phyloP scores from a whole-genome alignment of 2,888 invertebrate species.

The Orchesellides sinensis region DNA sequence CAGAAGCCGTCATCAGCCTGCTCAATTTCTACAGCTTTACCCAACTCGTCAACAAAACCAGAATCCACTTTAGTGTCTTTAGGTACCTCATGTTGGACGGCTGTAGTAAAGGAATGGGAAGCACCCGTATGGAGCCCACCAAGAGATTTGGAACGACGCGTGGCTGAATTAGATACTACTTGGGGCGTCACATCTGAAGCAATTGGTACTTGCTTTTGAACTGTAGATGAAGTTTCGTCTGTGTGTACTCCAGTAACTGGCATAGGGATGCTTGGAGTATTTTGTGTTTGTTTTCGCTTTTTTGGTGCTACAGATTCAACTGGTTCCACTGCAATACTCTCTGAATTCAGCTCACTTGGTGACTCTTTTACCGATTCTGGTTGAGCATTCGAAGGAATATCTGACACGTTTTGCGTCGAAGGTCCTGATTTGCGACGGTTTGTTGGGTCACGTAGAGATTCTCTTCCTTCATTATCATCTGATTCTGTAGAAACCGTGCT shows the following conservation, averaged over 20 bases:
- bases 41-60: slow-evolving; percentile 64
- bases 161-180: not conserved
- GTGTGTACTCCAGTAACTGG: not conserved
- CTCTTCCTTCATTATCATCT: not conserved
- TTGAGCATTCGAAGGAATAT: slow-evolving; percentile 15
- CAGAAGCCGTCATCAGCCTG: slow-evolving; percentile 78
- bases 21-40: slow-evolving; percentile 62
- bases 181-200: not conserved
- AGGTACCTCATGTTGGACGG: slow-evolving; percentile 5
- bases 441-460: not conserved
- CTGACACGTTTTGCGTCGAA: not conserved
- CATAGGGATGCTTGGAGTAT: not conserved
- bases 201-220: not conserved
- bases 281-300: slow-evolving; percentile 32
- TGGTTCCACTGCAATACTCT: not conserved
- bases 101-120: slow-evolving; percentile 1
- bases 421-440: slow-evolving; percentile 46
- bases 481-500: not conserved
- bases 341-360: not conserved
- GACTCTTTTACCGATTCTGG: slow-evolving; percentile 14
- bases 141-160: slow-evolving; percentile 41
- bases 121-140: not conserved
- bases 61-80: slow-evolving; percentile 54
- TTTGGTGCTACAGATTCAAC: slow-evolving; percentile 10
- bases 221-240: not conserved